Evolutionary conservation across 2,113 vertebrate genomes (phyloP).

Genomic region (Ptyas mucosa): DNA sequence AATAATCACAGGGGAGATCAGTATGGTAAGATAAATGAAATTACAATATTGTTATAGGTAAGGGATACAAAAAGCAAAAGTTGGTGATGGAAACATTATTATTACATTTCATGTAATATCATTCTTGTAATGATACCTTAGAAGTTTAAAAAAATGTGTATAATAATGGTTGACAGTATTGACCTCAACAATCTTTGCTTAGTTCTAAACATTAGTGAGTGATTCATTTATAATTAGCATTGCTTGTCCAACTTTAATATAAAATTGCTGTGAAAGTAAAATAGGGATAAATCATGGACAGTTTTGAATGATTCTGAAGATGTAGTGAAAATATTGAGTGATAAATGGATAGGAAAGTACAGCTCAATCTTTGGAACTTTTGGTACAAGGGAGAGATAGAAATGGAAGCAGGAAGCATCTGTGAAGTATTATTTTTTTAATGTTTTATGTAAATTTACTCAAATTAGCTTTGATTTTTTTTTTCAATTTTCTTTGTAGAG

Average conservation of each 20-base stretch:
- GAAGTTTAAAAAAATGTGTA: background rate
- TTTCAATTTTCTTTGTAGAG: constrained; percentile 67
- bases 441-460: background rate
- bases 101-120: background rate
- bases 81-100: background rate
- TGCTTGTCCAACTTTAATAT: too few species aligned
- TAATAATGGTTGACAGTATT: background rate
- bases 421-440: background rate
- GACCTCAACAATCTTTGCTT: background rate
- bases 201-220: background rate
- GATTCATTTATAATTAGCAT: background rate
- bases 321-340: background rate
- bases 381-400: background rate
- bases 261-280: background rate
- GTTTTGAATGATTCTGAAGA: background rate
- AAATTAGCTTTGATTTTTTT: background rate
- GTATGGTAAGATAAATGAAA: constrained; percentile 70
- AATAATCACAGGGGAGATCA: constrained; percentile 78
- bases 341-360: background rate
- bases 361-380: background rate
- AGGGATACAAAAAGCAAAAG: background rate
- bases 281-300: background rate
- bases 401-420: background rate
- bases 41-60: background rate
- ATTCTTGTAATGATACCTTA: background rate